Evolutionary conservation across 2,888 invertebrate genomes (phyloP).

Genomic region (Schizaphis graminum): DNA sequence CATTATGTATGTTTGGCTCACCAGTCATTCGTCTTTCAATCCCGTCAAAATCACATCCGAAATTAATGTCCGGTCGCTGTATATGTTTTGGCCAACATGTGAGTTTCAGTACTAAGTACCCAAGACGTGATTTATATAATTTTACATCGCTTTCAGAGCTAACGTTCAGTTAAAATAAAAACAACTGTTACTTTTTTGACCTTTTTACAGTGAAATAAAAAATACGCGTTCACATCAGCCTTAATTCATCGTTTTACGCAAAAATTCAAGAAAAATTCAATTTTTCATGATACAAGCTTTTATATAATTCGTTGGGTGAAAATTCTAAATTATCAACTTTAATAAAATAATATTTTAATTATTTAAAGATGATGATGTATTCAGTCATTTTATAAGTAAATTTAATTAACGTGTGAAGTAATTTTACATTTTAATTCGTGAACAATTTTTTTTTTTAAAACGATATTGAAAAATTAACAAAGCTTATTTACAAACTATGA

Average conservation of each 20-base stretch:
- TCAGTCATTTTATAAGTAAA: neutral
- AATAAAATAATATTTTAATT: neutral
- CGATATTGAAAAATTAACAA: neutral
- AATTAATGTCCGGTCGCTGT: conserved; percentile 48
- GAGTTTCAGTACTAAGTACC: neutral
- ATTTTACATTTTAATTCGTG: neutral
- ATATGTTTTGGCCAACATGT: conserved; percentile 1
- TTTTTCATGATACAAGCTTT: neutral
- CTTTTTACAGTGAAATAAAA: conserved; percentile 10
- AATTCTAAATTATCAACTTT: neutral
- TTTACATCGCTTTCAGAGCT: neutral
- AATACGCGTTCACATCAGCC: neutral
- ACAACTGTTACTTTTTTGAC: neutral
- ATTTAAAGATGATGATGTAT: neutral
- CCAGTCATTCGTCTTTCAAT: conserved; percentile 28
- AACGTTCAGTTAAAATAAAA: neutral
- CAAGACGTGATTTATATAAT: conserved; percentile 2
- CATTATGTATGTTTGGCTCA: neutral
- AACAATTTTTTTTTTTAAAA: neutral
- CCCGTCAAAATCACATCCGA: conserved; percentile 49
- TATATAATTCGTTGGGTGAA: neutral
- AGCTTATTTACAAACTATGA: neutral
- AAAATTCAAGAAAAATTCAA: conserved; percentile 11
- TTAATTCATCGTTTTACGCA: neutral
- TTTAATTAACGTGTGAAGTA: neutral